Evolutionary conservation across 2,888 invertebrate species (phyloP).

Genomic region (Pycnomerus fuliginosus): DNA sequence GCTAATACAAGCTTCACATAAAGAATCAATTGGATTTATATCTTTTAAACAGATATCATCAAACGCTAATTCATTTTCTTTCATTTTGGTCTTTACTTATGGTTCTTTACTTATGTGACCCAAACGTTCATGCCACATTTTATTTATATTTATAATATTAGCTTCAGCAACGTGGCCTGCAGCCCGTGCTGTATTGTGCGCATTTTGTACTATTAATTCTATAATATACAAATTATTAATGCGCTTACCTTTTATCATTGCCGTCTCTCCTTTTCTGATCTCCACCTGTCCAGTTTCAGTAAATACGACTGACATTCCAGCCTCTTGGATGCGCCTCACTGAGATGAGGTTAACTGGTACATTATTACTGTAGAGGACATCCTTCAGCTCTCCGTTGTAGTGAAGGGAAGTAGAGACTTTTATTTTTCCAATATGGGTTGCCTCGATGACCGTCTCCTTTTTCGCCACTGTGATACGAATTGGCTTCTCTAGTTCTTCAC

Average conservation of each 20-base stretch:
- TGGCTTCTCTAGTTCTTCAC: not conserved
- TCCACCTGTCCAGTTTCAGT: slow-evolving; percentile 32
- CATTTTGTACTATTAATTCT: slow-evolving; percentile 2
- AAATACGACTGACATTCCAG: slow-evolving; percentile 39
- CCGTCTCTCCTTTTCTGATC: slow-evolving; percentile 25
- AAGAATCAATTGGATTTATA: not conserved
- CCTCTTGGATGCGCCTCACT: slow-evolving; percentile 28
- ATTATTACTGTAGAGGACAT: slow-evolving; percentile 37
- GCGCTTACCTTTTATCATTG: slow-evolving; percentile 29
- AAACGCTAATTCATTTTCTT: not conserved
- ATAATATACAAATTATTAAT: slow-evolving; percentile 2
- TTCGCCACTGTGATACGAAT: not conserved
- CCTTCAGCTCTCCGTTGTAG: slow-evolving; percentile 18
- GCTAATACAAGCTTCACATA: slow-evolving; percentile 17
- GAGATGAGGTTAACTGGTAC: slow-evolving; percentile 39
- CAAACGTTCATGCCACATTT: slow-evolving; percentile 6
- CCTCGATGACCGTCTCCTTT: not conserved
- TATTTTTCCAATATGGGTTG: not conserved
- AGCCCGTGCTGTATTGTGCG: not conserved
- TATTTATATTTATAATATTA: not conserved
- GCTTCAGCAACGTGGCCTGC: not conserved
- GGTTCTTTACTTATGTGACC: slow-evolving; percentile 1
- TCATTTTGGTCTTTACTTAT: slow-evolving; percentile 1
- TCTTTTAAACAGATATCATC: not conserved
- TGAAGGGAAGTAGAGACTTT: not conserved